Conservation (phyloP, 2,888 invertebrate genomes). For the Crematogaster levior region DNA sequence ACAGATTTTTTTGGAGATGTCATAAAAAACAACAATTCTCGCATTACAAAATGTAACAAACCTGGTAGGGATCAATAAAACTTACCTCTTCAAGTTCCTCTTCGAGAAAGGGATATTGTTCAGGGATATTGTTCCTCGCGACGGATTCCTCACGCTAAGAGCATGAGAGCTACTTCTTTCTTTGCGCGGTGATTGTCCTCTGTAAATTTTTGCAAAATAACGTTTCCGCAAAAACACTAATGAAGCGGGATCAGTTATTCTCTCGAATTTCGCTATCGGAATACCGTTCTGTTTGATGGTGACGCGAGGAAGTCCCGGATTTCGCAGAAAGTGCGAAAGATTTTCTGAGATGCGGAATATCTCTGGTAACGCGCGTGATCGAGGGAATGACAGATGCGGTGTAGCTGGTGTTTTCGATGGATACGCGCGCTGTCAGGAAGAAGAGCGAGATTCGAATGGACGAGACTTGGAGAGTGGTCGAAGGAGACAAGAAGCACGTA, state of each 20-base stretch:
- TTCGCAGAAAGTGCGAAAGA: neutral
- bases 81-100: slow-evolving; percentile 20
- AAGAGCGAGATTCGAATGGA: neutral
- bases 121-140: neutral
- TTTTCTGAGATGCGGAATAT: slow-evolving; percentile 13
- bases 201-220: slow-evolving; percentile 5
- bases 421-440: neutral
- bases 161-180: neutral
- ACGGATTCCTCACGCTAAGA: neutral
- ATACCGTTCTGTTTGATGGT: neutral
- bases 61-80: neutral
- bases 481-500: slow-evolving; percentile 42
- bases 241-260: neutral
- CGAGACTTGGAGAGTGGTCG: neutral
- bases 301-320: neutral
- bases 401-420: slow-evolving; percentile 3
- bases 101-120: neutral
- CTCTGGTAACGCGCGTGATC: neutral
- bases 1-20: neutral
- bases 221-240: neutral
- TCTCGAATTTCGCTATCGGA: neutral
- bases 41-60: neutral
- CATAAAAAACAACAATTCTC: slow-evolving; percentile 21
- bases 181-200: neutral
- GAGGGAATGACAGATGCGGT: slow-evolving; percentile 48